Base-by-base conservation (phyloP, 2,113 vertebrate species). In the Gobius niger region DNA sequence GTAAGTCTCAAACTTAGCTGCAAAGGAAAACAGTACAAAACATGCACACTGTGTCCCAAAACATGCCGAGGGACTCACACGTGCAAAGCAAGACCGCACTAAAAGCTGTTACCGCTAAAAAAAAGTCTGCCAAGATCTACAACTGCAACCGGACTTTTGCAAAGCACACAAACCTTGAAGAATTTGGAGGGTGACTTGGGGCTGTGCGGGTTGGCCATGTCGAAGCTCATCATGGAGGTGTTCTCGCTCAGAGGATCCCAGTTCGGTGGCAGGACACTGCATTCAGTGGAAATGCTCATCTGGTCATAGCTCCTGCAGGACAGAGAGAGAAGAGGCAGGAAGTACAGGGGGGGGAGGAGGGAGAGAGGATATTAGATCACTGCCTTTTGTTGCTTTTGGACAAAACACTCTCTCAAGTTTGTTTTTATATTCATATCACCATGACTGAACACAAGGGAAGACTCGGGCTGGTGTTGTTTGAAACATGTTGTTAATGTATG, bases 241-340 rank as follows among this genome's bases (percentile, higher is more conserved):
- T 40, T 56, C 18, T 90, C 84, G 0, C 41, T 72, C 0, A 7
- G 44, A 67, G 61, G 71, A 44, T 88, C 83, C 76, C 80, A 87
- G 46, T 88, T 84, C 0, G 64, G 62, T 0, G 78, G 82, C 0
- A 16, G 85, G 84, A 84, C 84, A 65, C 81, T 82, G 72, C 78
- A 87, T 47, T 87, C 87, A 44, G 90, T 90, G 67, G 80, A 77
- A 72, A 91, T 61, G 8, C 90, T 91, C 70, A 88, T 85, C 82
- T 91, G 90, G 85, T 91, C 89, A 2, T 42, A 83, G 76, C 84
- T 89, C 86, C 90, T 91, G 85, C 57, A 59, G 4, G 72, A 80
- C 69, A 60, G 64, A 78, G 84, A 76, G 65, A 87, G 88, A 83
- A 87, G 64, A 78, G 84, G 78, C 67, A 88, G 88, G 85, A 87